Base-by-base conservation (phyloP, 2,797 vertebrate genomes). In the Notoglanidium macrostoma region DNA sequence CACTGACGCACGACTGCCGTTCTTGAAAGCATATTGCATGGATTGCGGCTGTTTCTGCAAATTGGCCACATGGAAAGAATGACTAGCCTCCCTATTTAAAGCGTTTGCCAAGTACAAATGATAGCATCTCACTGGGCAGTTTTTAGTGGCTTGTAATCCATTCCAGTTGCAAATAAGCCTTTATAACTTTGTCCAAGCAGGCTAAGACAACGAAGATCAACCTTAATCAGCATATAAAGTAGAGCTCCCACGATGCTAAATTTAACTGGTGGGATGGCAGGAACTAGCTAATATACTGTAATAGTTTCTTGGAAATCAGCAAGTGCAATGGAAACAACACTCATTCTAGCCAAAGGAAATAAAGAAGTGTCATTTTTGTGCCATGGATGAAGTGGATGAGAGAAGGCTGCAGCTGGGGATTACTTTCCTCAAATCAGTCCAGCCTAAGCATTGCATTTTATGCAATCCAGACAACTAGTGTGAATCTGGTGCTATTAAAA, bases 31-130 rank as follows among this genome's bases (percentile, higher is more conserved):
- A 19, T 26, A 5, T 7, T 74, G 81, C 23, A 84, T 26, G 83
- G 73, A 72, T 29, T 29, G 72, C 15, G n/a, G 61, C 63, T 35
- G 26, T 84, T 79, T 86, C 65, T 84, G 77, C 77, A 80, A 86
- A 79, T 88, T 78, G 21, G 84, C 77, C 65, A 70, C 81, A 88
- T 61, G 80, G 86, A 73, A 86, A 86, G 88, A 91, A 89, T 94
- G 93, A 93, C 93, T 54, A 87, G 89, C 88, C 81, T 88, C 89
- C 90, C 94, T 95, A 95, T 95, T 95, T 93, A 90, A 91, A 92
- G 93, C 92, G 0, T 90, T 85, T 92, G 78, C 79, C 92, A 74
- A 89, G 86, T 88, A 89, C 92, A 91, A 91, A 93, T 90, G 93
- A 94, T 94, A 94, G 93, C 93, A 89, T 82, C 88, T 80, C 89